Percentiles rank a stretch among this genome's conserved stretches.
Conservation (phyloP, 1,140 invertebrate species). For the Charaxes varanes region DNA sequence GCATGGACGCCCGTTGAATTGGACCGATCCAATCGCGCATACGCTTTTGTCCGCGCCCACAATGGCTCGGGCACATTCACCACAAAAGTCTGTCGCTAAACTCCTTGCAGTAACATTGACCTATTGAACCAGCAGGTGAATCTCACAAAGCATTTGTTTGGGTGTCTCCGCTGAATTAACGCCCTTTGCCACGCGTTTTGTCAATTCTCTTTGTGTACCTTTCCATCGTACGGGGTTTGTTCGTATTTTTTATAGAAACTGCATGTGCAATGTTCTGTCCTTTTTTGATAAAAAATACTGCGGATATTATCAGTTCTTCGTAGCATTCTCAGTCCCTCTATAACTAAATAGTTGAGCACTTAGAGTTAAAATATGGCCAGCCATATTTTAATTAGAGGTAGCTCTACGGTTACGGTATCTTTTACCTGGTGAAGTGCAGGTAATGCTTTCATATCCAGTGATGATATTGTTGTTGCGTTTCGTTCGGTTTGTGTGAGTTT, state of each 20-base stretch:
- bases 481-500: no score
- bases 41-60: constrained; percentile 53
- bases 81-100: constrained; percentile 65
- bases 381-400: no score
- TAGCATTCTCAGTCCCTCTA: no score
- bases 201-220: constrained; percentile 9
- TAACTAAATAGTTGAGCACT: no score
- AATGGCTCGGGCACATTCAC: constrained; percentile 59
- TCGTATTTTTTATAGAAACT: background rate
- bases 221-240: constrained; percentile 6
- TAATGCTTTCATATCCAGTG: no score
- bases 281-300: no score
- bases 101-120: constrained; percentile 68
- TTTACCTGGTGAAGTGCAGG: no score
- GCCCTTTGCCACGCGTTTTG: constrained; percentile 27
- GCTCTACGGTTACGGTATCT: no score
- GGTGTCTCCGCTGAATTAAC: constrained; percentile 60
- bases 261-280: constrained; percentile 1
- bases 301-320: no score
- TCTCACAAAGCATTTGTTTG: constrained; percentile 61
- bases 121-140: constrained; percentile 65
- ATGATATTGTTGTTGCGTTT: no score
- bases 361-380: no score
- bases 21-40: constrained; percentile 58
- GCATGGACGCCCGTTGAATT: constrained; percentile 48